Evolutionary conservation across 2,888 invertebrate species (phyloP).

Genomic region (Acrobasis suavella): DNA sequence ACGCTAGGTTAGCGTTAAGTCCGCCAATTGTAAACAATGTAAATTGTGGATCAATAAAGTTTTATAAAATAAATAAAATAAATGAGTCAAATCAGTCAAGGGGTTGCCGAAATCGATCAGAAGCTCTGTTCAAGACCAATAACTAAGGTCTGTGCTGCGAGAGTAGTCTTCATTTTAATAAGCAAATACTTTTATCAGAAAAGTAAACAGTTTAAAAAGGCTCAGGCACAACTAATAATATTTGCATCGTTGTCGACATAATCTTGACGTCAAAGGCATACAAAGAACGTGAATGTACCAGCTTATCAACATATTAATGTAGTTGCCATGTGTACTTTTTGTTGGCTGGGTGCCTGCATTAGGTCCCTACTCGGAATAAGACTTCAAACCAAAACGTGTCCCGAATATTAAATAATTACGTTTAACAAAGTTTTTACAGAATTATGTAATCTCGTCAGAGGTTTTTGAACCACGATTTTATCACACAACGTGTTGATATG

Average conservation of each 20-base stretch:
- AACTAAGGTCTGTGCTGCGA: no score
- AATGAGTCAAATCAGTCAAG: not conserved
- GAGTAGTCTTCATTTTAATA: no score
- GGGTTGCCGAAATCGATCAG: no score
- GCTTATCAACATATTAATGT: constrained; percentile 17
- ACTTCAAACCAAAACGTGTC: not conserved
- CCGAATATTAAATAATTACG: not conserved
- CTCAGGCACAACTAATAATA: not conserved
- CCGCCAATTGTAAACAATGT: no score
- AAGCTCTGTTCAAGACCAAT: no score
- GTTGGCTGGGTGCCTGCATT: constrained; percentile 41
- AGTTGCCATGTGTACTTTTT: constrained; percentile 3
- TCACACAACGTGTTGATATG: no score
- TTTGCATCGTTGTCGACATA: constrained; percentile 9
- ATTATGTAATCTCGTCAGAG: not conserved
- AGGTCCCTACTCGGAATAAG: not conserved
- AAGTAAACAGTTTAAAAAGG: not conserved
- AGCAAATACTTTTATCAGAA: not conserved
- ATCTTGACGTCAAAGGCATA: constrained; percentile 17
- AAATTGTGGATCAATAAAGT: no score
- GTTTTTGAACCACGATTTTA: no score
- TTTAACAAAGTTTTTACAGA: not conserved
- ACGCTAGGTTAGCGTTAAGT: no score
- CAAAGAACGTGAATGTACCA: constrained; percentile 11
- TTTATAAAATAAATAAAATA: no score